Conservation (phyloP, 2,888 invertebrate species). For the Onthophagus sagittarius region DNA sequence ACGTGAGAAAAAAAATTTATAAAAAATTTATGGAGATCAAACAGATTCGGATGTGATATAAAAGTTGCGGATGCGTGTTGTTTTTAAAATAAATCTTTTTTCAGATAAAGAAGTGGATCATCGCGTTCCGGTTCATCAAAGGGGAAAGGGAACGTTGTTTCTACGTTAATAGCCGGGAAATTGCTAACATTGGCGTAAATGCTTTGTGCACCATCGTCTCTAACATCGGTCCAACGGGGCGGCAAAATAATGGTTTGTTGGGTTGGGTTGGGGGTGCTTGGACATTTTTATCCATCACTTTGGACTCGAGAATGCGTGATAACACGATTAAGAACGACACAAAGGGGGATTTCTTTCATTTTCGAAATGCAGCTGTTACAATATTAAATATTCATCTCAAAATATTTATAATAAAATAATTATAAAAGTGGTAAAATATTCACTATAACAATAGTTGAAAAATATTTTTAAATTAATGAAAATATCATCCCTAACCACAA, state of each 20-base stretch:
- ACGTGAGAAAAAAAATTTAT: not conserved
- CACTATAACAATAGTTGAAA: too few species aligned
- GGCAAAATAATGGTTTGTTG: slow-evolving; percentile 6
- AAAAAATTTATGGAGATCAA: not conserved
- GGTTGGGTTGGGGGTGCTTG: slow-evolving; percentile 17
- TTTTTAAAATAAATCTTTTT: not conserved
- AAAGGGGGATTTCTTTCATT: slow-evolving; percentile 31
- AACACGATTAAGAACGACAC: slow-evolving; percentile 34
- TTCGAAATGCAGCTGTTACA: not conserved
- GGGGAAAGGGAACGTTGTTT: not conserved
- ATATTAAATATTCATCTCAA: too few species aligned
- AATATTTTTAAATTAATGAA: too few species aligned
- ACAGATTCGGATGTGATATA: not conserved
- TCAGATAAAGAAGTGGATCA: not conserved
- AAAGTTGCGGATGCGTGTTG: not conserved
- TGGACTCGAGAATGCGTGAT: slow-evolving; percentile 36
- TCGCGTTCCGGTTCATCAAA: not conserved
- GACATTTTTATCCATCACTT: slow-evolving; percentile 34
- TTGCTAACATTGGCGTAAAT: slow-evolving; percentile 24
- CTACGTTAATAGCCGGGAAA: slow-evolving; percentile 1
- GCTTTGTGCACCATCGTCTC: slow-evolving; percentile 23
- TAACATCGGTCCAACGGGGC: slow-evolving; percentile 15
- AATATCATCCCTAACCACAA: too few species aligned
- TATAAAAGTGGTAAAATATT: too few species aligned
- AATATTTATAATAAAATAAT: too few species aligned